phyloP scores from a whole-genome alignment of 2,113 vertebrate genomes.

The Equus quagga region DNA sequence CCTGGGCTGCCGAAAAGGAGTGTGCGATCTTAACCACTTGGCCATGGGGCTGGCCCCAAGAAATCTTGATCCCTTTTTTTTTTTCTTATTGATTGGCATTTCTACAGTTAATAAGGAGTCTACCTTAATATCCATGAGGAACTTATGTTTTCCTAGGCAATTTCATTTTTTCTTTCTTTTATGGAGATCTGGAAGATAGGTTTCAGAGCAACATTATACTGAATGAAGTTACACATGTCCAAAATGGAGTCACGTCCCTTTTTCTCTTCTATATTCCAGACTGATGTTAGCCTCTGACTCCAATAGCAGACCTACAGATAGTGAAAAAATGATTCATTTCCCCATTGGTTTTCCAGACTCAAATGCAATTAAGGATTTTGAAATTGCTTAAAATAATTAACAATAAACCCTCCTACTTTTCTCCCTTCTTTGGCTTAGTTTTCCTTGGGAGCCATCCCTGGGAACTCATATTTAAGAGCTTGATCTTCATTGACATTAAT shows the following conservation, averaged over 20 bases:
- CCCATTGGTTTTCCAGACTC: background rate
- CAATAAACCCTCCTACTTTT: background rate
- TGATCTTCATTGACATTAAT: background rate
- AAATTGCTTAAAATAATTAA: slow-evolving; percentile 49
- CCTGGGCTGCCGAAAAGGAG: too few relatives aligned
- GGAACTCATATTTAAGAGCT: background rate
- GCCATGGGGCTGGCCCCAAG: background rate
- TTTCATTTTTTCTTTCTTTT: background rate
- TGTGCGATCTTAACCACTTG: too few relatives aligned
- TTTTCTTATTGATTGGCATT: slow-evolving; percentile 77
- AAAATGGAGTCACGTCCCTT: background rate
- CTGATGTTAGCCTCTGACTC: background rate
- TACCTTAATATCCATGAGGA: background rate
- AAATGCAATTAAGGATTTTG: slow-evolving; percentile 24
- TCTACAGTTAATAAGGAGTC: slow-evolving; percentile 31
- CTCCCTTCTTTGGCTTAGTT: background rate
- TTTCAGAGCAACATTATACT: background rate
- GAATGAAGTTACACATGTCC: background rate
- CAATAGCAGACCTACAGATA: background rate
- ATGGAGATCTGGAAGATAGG: background rate
- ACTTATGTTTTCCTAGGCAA: background rate
- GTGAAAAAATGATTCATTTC: slow-evolving; percentile 21
- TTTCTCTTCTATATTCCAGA: background rate
- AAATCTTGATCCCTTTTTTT: slow-evolving; percentile 77
- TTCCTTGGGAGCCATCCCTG: background rate